Conservation (phyloP, 2,888 invertebrate genomes). For the Lacanobia wlatinum region DNA sequence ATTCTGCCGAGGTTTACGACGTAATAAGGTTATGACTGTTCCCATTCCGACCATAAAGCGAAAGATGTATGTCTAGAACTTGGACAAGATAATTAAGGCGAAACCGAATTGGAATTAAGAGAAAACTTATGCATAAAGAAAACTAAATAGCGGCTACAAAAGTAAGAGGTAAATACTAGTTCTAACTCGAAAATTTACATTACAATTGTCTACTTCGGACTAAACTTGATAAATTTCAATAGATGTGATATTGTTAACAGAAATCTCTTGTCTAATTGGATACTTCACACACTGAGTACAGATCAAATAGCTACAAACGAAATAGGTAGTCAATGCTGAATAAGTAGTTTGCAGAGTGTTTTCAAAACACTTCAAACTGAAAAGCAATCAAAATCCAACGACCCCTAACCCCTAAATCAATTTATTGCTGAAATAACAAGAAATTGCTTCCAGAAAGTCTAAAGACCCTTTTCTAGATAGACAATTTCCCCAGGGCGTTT, state of each 20-base stretch:
- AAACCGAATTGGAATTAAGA: conserved; percentile 36
- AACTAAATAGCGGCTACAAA: conserved; percentile 27
- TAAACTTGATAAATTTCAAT: conserved; percentile 17
- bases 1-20: conserved; percentile 65
- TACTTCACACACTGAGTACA: not conserved
- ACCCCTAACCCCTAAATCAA: conserved; percentile 8
- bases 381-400: conserved; percentile 32
- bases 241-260: conserved; percentile 9
- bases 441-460: conserved; percentile 42
- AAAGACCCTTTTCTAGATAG: conserved; percentile 40
- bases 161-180: conserved; percentile 33
- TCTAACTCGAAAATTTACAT: conserved; percentile 37
- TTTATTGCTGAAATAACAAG: conserved; percentile 17
- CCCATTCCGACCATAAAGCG: conserved; percentile 51
- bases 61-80: conserved; percentile 52
- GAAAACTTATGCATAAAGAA: conserved; percentile 19
- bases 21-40: conserved; percentile 68
- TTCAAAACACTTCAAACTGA: conserved; percentile 4
- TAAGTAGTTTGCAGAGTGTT: not conserved
- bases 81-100: conserved; percentile 40
- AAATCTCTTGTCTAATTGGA: conserved; percentile 23
- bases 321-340: not conserved
- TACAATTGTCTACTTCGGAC: conserved; percentile 32
- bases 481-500: conserved; percentile 43
- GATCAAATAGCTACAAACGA: not conserved